Percentiles rank a stretch among this genome's conserved stretches.
Evolutionary conservation across 1,140 invertebrate species (phyloP).

Genomic region (Lucilia cuprina): DNA sequence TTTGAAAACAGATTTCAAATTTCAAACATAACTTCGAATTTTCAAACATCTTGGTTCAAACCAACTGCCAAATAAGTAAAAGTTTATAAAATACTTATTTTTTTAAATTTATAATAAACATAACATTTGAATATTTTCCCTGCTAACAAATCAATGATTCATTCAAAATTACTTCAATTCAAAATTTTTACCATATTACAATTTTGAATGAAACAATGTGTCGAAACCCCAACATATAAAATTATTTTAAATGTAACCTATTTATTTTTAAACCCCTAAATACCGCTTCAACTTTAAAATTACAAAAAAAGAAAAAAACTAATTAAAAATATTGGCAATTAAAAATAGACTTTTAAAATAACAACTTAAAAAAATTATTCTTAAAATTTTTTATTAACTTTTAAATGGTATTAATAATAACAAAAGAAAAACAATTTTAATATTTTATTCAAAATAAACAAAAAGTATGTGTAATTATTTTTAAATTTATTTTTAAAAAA

Average conservation of each 20-base stretch:
- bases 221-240: not conserved
- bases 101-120: no score
- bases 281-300: not conserved
- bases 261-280: not conserved
- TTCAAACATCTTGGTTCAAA: no score
- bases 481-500: not conserved
- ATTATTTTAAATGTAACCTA: not conserved
- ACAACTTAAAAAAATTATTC: not conserved
- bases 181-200: no score
- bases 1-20: no score
- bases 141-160: not conserved
- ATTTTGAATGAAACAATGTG: not conserved
- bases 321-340: slow-evolving; percentile 32
- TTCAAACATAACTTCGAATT: no score
- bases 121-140: not conserved
- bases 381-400: slow-evolving; percentile 19
- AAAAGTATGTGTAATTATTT: not conserved
- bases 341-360: slow-evolving; percentile 29
- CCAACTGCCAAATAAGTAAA: no score
- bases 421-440: slow-evolving; percentile 14
- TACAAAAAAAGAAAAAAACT: not conserved
- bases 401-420: slow-evolving; percentile 3
- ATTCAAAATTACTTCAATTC: no score
- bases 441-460: slow-evolving; percentile 10
- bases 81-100: no score